Base-by-base conservation (phyloP, 2,888 invertebrate genomes). In the Xestobium rufovillosum region DNA sequence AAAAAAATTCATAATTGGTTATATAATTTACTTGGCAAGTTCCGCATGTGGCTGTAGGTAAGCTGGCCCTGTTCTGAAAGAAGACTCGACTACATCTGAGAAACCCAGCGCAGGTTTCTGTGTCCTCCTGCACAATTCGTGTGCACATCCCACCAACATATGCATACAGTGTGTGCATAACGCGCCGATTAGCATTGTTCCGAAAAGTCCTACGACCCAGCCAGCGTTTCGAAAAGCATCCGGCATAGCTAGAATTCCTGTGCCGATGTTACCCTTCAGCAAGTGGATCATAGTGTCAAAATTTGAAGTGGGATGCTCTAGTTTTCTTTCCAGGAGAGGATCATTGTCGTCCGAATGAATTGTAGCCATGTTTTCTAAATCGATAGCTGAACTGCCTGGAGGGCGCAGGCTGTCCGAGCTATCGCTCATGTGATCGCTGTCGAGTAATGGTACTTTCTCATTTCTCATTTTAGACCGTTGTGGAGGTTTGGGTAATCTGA, bases 191-290 rank as follows among this genome's bases (percentile, higher is more conserved):
- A 87, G 53, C 38, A 89, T 64, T 1, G 91, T 80, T 3, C 89
- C 85, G 52, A 84, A 71, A 14, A 87, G 74, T 46, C 94, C 92
- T 42, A 91, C 76, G 56, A 82, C 75, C 38, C 94, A 71, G 8
- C 95, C 95, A 37, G 92, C 83, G 69, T 94, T 87, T 61, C 83
- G 81, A 59, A 94, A 87, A 10, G 92, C 94, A 67, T 90, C 82
- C 3, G 97, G 96, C 87, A 98, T 90, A 4, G 97, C 96, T 48
- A 97, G 69, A 50, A 97, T 92, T 3, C 97, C 97, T 1, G 96
- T 95, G 4, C 95, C 95, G 25, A 58, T 52, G 36, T 58, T 55
- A 27, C 77, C 79, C 58, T 81, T 81, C 31, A 81, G 61, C 39
- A 81, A 60, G 59, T 80, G 76, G 56, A 80, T 77, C 61, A 83